A percentile compares a stretch with the other conserved stretches of the same genome.
phyloP scores from a whole-genome alignment of 2,888 invertebrate genomes.

The Baronia brevicornis region DNA sequence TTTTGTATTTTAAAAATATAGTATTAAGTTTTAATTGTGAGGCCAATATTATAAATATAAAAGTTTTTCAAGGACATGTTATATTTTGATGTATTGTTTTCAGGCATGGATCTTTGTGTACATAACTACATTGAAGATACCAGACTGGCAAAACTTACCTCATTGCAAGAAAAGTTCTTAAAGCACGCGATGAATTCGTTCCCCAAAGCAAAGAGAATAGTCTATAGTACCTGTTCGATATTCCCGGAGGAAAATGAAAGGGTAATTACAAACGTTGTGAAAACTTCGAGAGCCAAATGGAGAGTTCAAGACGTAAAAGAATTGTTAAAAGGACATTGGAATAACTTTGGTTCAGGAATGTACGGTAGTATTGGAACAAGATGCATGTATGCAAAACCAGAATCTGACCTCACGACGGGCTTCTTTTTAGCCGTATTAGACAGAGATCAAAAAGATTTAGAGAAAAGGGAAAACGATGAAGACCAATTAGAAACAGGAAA shows the following conservation, averaged over 20 bases:
- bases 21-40: no score
- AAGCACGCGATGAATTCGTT: conserved; percentile 89
- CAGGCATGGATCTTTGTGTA: conserved; percentile 61
- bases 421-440: conserved; percentile 97
- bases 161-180: conserved; percentile 88
- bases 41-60: neutral
- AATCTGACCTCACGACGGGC: conserved; percentile 89
- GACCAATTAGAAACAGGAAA: conserved; percentile 17
- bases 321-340: conserved; percentile 79
- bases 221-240: conserved; percentile 97
- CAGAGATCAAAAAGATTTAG: conserved; percentile 63
- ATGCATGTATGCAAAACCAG: conserved; percentile 86
- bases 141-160: conserved; percentile 80
- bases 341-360: conserved; percentile 78
- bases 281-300: conserved; percentile 72
- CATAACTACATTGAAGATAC: conserved; percentile 60
- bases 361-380: conserved; percentile 80
- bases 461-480: conserved; percentile 25
- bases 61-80: neutral
- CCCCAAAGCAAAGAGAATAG: conserved; percentile 87
- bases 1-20: no score
- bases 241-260: conserved; percentile 94
- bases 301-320: conserved; percentile 78
- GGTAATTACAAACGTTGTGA: conserved; percentile 85
- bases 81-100: conserved; percentile 14